Percentiles rank a stretch among this genome's conserved stretches.
Conservation (phyloP, 2,113 vertebrate species). For the Empidonax alnorum region DNA sequence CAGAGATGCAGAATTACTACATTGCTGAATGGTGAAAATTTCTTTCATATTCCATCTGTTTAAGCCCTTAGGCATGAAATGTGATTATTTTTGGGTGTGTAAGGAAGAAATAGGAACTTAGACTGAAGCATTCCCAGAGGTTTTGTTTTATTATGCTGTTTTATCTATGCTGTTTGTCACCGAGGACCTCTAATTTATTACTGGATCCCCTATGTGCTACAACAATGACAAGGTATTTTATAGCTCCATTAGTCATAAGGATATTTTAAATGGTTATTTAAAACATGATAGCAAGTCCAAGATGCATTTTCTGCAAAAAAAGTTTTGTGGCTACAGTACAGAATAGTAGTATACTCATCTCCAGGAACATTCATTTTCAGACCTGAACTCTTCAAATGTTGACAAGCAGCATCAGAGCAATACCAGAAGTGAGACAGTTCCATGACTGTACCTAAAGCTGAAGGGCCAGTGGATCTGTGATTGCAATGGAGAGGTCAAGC, state of each 20-base stretch:
- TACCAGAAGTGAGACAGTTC: neutral
- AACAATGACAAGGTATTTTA: constrained; percentile 18
- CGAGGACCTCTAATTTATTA: neutral
- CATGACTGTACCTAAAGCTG: neutral
- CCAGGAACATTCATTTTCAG: neutral
- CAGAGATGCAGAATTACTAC: neutral
- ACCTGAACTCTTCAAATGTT: neutral
- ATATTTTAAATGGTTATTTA: neutral
- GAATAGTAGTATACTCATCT: neutral
- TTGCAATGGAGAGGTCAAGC: neutral
- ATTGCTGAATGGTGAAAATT: neutral
- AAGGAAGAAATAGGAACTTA: neutral
- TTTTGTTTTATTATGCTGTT: neutral
- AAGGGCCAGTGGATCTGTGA: neutral
- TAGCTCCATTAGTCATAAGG: neutral
- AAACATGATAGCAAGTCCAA: neutral
- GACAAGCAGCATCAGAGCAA: neutral
- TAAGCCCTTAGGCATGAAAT: neutral
- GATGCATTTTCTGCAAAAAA: neutral
- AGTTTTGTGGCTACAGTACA: neutral
- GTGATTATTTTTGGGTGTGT: neutral
- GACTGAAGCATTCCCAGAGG: neutral
- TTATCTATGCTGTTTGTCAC: neutral
- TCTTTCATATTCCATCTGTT: neutral
- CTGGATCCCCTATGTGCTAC: neutral